Percentiles rank a stretch among this genome's conserved stretches.
Evolutionary conservation across 2,113 vertebrate genomes (phyloP).

Genomic region (Phylloscopus trochiloides): DNA sequence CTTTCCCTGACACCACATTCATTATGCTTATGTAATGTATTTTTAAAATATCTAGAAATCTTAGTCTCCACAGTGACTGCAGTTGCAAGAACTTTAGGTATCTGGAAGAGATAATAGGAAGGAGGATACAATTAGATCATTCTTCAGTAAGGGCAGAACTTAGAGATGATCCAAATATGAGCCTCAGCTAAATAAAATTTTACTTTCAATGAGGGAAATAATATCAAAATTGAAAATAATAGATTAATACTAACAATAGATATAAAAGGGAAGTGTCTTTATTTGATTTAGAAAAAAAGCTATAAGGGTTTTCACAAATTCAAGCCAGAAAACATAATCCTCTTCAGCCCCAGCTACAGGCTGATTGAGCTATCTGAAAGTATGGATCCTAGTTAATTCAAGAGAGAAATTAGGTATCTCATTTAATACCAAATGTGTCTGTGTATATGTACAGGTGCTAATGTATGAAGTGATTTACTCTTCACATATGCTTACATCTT

Average conservation of each 20-base stretch:
- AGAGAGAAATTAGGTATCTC: not conserved
- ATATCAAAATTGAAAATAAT: not conserved
- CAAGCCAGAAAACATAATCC: not conserved
- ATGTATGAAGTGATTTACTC: not conserved
- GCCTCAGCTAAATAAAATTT: not conserved
- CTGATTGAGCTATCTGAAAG: not conserved
- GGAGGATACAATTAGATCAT: not conserved
- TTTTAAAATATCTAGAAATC: not conserved
- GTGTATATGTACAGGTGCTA: not conserved
- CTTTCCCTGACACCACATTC: not conserved
- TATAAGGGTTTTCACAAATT: not conserved
- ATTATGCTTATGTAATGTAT: not conserved
- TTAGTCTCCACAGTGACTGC: not conserved
- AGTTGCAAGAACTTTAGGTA: not conserved
- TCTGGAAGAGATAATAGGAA: not conserved
- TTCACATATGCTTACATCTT: not conserved
- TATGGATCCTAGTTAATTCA: not conserved
- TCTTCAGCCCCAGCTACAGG: not conserved
- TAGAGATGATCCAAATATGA: not conserved
- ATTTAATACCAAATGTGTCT: not conserved
- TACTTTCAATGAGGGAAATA: not conserved
- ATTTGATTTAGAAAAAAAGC: not conserved
- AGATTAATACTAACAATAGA: not conserved
- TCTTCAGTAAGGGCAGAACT: not conserved
- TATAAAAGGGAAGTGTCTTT: not conserved